A percentile compares a stretch with the other conserved stretches of the same genome.
Conservation (phyloP, 1,140 invertebrate genomes). For the Pachypsylla venusta region DNA sequence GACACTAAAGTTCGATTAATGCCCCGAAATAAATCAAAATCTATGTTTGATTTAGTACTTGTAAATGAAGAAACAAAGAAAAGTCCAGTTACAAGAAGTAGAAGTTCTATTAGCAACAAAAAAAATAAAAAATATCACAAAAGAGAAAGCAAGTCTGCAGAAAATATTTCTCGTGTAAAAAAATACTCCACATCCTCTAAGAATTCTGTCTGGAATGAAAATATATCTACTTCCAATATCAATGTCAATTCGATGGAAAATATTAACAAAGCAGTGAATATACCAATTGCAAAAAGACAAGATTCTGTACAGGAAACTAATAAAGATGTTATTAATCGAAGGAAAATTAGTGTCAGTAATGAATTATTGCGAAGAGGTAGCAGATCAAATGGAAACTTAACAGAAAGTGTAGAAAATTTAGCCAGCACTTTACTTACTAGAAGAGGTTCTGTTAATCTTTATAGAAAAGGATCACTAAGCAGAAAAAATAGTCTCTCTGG, state of each 20-base stretch:
- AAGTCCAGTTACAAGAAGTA: background rate
- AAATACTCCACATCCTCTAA: background rate
- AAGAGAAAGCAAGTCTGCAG: background rate
- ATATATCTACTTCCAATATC: too few relatives aligned
- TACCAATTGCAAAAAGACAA: background rate
- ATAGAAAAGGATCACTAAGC: background rate
- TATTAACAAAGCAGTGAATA: background rate
- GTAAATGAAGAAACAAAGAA: background rate
- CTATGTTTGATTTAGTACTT: background rate
- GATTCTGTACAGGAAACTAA: too few relatives aligned
- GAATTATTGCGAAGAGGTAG: background rate
- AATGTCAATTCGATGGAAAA: background rate
- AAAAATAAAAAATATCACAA: background rate
- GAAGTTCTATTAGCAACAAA: background rate
- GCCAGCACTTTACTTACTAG: background rate
- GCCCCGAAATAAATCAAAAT: background rate
- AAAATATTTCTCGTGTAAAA: background rate
- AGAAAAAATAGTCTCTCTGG: background rate
- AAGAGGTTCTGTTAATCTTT: background rate
- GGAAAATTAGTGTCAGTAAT: slow-evolving; percentile 2
- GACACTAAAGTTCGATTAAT: background rate
- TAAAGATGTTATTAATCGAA: background rate
- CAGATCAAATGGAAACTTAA: background rate
- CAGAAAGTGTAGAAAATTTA: background rate
- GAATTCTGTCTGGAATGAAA: background rate